A percentile compares a stretch with the other conserved stretches of the same genome.
These are phyloP conservation scores for Microchirus variegatus DNA, from an alignment of 2,797 vertebrate genomes.

Conservation along the genomic window DNA sequence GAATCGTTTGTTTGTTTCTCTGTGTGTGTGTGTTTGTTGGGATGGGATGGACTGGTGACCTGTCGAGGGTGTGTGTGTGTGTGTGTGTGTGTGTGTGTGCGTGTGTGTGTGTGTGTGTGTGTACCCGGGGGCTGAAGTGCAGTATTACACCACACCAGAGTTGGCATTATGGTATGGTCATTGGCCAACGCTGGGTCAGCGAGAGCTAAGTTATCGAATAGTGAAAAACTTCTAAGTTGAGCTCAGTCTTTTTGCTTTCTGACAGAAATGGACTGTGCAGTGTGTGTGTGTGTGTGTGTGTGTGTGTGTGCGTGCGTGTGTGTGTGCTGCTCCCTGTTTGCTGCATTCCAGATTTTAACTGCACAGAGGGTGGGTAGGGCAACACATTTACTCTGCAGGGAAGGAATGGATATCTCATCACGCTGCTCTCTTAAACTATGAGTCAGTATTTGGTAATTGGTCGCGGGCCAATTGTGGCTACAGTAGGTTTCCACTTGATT, in stretches of 20 bases:
- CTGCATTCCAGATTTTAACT: constrained; percentile 41
- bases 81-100: too few relatives aligned
- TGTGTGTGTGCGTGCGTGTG: too few relatives aligned
- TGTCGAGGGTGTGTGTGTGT: too few relatives aligned
- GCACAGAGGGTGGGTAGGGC: constrained; percentile 40
- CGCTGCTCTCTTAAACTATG: constrained; percentile 52
- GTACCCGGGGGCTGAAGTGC: too few relatives aligned
- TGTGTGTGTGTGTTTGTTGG: too few relatives aligned
- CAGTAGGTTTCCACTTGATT: constrained; percentile 36
- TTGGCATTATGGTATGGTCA: background rate
- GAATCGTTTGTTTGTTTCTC: too few relatives aligned
- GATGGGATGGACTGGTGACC: too few relatives aligned
- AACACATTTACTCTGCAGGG: constrained; percentile 49
- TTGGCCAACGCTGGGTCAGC: background rate
- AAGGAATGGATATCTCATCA: constrained; percentile 67
- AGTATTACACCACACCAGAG: background rate
- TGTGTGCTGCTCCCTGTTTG: constrained; percentile 17
- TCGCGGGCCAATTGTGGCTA: constrained; percentile 42
- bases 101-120: too few relatives aligned
- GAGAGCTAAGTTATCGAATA: background rate
- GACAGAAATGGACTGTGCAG: constrained; percentile 2
- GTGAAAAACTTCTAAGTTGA: background rate
- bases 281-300: too few relatives aligned
- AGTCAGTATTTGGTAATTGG: constrained; percentile 57
- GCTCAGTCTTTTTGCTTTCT: background rate